Evolutionary conservation across 2,888 invertebrate genomes (phyloP), one percentile per base, ranked within the genome.

Genomic region (Thumatha senex): DNA sequence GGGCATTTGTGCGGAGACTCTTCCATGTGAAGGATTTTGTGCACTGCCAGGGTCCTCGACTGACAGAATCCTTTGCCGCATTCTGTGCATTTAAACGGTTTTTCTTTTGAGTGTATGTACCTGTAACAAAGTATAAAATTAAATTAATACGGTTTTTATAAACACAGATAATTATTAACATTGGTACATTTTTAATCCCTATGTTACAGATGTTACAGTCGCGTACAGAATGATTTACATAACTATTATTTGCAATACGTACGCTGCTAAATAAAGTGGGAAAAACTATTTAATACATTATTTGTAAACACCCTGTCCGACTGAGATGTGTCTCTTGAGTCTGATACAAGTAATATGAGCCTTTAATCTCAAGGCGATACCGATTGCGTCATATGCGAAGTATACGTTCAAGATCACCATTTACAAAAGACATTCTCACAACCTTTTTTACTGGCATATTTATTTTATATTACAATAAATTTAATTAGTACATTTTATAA

Each of bases 11-110:
- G 97, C 1, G 97, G 97, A 0, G 97, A 97, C 78, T 97, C 97
- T 80, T 97, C 97, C 95, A 97, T 96, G 81, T 98, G 98, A 33
- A 98, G 93, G 61, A 98, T 97, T 82, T 97, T 96, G 93, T 99
- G 98, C 3, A 98, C 98, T 7, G 98, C 98, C 72, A 99, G 89
- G 0, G 99, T 99, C 57, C 99, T 93, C 46, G 97, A 96, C 82
- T 99, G 99, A 76, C 99, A 99, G 89, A 99, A 99, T 4, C 99
- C 98, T 89, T 99, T 99, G 61, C 98, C 98, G 80, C 99, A 99
- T 85, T 98, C 96, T 47, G 95, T 95, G 84, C 98, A 99, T 86
- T 98, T 98, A 92, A 98, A 99, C 0, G 99, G 98, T 80, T 99
- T 99, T 86, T 98, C 98, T 86, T 98, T 98, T 56, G 97, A 97